Base-by-base conservation (phyloP, 2,888 invertebrate genomes). In the Caprella mutica region DNA sequence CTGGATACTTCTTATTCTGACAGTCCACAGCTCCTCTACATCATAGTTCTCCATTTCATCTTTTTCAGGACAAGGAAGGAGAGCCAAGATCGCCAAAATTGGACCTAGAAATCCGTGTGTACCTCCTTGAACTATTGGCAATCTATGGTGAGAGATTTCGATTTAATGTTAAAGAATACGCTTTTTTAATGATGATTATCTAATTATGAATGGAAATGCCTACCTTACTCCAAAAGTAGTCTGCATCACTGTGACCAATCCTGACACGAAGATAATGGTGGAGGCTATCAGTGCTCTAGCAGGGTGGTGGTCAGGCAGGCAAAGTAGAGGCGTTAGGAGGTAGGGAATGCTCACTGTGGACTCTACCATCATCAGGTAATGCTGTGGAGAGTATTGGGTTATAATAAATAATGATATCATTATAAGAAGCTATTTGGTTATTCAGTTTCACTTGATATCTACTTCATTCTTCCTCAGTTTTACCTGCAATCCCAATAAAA, bases 241-340 rank as follows among this genome's bases (percentile, higher is more conserved):
- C 71, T 86, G 86, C 8, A 85, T 69, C 70, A 82, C 80, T 0
- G 86, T 86, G 38, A 86, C 80, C 3, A 86, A 72, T 17, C 86
- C 83, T 30, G 86, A 85, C 33, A 86, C 83, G 69, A 86, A 85
- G 66, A 86, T 84, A 81, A 86, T 85, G 0, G 86, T 86, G 1
- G 85, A 85, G 61, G 86, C 84, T 57, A 86, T 84, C 69, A 84
- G 79, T 64, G 85, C 84, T 39, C 84, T 75, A 60, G 81, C 80
- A 0, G 84, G 83, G 71, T 85, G 84, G 35, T 81, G 80, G 66
- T 83, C 82, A 44, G 62, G 66, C 57, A 68, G 67, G 52, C 68
- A 68, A 58, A 68, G 55, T 2, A 61, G 46, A 2, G 68, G 68
- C 5, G 65, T 65, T 42, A 68, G 64, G 0, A 71, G 56, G 51